Percentiles rank a stretch among this genome's conserved stretches.
Evolutionary conservation across 2,113 vertebrate genomes (phyloP).

Genomic region (Festucalex cinctus): DNA sequence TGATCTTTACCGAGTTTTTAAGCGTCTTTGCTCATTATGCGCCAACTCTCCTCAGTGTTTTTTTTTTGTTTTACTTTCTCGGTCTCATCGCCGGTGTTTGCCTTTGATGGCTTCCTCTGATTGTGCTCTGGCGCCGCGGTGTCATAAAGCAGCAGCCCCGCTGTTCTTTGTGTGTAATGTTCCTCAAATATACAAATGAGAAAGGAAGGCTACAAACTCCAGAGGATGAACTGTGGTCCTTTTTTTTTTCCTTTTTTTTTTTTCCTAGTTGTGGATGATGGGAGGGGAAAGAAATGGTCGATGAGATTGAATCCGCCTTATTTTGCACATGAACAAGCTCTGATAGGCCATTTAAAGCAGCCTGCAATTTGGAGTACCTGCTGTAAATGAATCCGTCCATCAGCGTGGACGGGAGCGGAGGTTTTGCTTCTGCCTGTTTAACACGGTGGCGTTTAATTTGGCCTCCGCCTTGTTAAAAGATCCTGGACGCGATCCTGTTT

Average conservation of each 20-base stretch:
- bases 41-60: conserved; percentile 29
- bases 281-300: conserved; percentile 45
- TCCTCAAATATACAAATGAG: conserved; percentile 46
- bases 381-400: conserved; percentile 72
- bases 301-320: conserved; percentile 60
- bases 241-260: conserved; percentile 61
- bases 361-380: conserved; percentile 41
- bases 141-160: conserved; percentile 31
- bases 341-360: conserved; percentile 63
- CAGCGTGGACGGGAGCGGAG: conserved; percentile 37
- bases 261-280: conserved; percentile 57
- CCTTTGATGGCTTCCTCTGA: conserved; percentile 36
- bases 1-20: conserved; percentile 44
- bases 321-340: conserved; percentile 59
- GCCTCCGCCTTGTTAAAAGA: conserved; percentile 17
- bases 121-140: conserved; percentile 36
- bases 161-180: conserved; percentile 15
- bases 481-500: conserved; percentile 3
- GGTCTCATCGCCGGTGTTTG: conserved; percentile 20
- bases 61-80: conserved; percentile 25
- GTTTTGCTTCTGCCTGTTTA: conserved; percentile 22
- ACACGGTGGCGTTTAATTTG: conserved; percentile 33
- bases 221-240: conserved; percentile 58
- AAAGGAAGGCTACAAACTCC: conserved; percentile 29
- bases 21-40: conserved; percentile 47